Percentiles rank a stretch among this genome's conserved stretches.
Evolutionary conservation across 2,888 invertebrate species (phyloP).

Genomic region (Zygaena filipendulae): DNA sequence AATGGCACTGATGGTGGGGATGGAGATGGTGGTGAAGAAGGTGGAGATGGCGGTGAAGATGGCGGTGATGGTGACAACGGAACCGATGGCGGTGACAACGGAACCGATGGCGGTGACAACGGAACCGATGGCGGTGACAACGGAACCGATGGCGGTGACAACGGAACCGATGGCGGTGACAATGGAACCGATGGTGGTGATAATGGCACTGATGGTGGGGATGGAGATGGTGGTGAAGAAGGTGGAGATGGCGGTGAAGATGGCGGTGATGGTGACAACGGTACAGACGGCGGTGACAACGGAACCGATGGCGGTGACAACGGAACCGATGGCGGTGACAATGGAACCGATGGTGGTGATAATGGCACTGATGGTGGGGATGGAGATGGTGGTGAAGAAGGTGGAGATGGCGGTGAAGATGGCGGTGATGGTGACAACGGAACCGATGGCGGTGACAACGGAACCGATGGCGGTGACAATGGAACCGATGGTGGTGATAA

Average conservation of each 20-base stretch:
- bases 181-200: neutral
- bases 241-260: slow-evolving; percentile 2
- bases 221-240: slow-evolving; percentile 6
- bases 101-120: neutral
- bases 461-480: slow-evolving; percentile 5
- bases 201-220: neutral
- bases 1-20: slow-evolving; percentile 6
- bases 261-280: slow-evolving; percentile 1
- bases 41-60: slow-evolving; percentile 5
- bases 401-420: slow-evolving; percentile 6
- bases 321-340: neutral
- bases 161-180: neutral
- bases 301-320: slow-evolving; percentile 1
- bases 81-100: neutral
- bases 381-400: slow-evolving; percentile 5
- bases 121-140: slow-evolving; percentile 1
- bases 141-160: neutral
- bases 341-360: neutral
- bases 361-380: neutral
- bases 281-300: slow-evolving; percentile 6
- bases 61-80: neutral
- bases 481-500: slow-evolving; percentile 3
- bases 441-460: slow-evolving; percentile 7
- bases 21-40: slow-evolving; percentile 6
- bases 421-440: slow-evolving; percentile 10